Percentiles rank a stretch among this genome's conserved stretches.
Evolutionary conservation across 2,888 invertebrate species (phyloP).

Genomic region (Arenicola marina): DNA sequence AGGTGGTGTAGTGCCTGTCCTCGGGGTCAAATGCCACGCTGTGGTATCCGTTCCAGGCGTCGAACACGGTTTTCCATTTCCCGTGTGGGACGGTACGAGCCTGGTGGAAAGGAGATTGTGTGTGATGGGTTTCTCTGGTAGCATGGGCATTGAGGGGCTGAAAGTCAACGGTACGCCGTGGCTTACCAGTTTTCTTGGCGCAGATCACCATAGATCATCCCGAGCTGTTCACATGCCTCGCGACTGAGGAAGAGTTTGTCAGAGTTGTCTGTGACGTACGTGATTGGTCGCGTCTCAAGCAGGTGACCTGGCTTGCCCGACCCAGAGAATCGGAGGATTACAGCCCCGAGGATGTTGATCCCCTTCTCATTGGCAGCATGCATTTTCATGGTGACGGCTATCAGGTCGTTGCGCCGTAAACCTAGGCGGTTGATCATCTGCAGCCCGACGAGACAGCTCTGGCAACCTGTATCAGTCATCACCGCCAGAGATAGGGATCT

Average conservation of each 20-base stretch:
- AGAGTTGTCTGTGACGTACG: slow-evolving; percentile 38
- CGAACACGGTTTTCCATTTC: not conserved
- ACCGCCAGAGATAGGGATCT: not conserved
- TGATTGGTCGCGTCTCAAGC: slow-evolving; percentile 37
- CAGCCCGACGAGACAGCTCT: not conserved
- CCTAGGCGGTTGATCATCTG: slow-evolving; percentile 27
- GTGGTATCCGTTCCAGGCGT: slow-evolving; percentile 8
- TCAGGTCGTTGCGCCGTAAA: slow-evolving; percentile 31
- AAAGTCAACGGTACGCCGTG: slow-evolving; percentile 36
- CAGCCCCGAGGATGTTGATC: slow-evolving; percentile 39
- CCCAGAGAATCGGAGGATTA: slow-evolving; percentile 33
- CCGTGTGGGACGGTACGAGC: slow-evolving; percentile 33
- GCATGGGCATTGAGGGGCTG: slow-evolving; percentile 38
- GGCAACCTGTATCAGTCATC: not conserved
- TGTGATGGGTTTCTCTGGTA: slow-evolving; percentile 35
- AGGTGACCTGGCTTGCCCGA: slow-evolving; percentile 5
- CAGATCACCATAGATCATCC: slow-evolving; percentile 19
- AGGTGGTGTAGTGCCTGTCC: slow-evolving; percentile 30
- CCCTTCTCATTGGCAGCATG: slow-evolving; percentile 37
- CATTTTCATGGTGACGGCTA: slow-evolving; percentile 41
- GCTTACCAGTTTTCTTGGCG: not conserved
- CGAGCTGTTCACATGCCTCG: slow-evolving; percentile 36
- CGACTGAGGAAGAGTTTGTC: slow-evolving; percentile 38
- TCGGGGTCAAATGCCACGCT: slow-evolving; percentile 28
- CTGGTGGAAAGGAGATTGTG: slow-evolving; percentile 34